Percentiles rank a stretch among this genome's conserved stretches.
Conservation (phyloP, 2,888 invertebrate species). For the Lasioglossum villosulum region DNA sequence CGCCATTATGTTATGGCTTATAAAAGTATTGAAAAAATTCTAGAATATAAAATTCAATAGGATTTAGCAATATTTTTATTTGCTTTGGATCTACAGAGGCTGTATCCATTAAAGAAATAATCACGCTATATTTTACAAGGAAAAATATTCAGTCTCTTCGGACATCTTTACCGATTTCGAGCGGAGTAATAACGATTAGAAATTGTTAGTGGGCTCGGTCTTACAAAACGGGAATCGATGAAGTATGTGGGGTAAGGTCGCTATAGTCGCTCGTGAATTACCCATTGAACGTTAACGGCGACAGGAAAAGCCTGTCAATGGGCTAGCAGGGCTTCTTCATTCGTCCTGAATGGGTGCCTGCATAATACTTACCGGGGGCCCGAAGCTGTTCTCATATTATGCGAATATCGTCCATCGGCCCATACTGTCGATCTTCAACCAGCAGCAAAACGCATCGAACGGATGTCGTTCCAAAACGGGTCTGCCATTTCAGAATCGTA, state of each 20-base stretch:
- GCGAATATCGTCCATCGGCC: slow-evolving; percentile 24
- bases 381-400: slow-evolving; percentile 41
- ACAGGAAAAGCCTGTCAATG: slow-evolving; percentile 54
- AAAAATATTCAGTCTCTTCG: not conserved
- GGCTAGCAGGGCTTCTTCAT: slow-evolving; percentile 39
- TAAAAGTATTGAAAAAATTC: too few species aligned
- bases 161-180: not conserved
- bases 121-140: not conserved
- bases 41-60: too few species aligned
- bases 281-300: slow-evolving; percentile 42
- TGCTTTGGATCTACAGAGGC: too few species aligned
- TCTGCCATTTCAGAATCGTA: slow-evolving; percentile 18
- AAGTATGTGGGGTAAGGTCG: slow-evolving; percentile 50
- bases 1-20: too few species aligned
- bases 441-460: not conserved
- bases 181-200: not conserved
- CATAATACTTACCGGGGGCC: slow-evolving; percentile 41
- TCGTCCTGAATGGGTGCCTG: slow-evolving; percentile 38
- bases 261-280: slow-evolving; percentile 46
- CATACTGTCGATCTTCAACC: not conserved
- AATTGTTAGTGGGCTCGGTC: not conserved
- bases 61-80: too few species aligned
- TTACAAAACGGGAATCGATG: not conserved
- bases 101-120: not conserved
- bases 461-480: slow-evolving; percentile 21